Conservation (phyloP, 2,797 vertebrate species). For the Holocentrus rufus region DNA sequence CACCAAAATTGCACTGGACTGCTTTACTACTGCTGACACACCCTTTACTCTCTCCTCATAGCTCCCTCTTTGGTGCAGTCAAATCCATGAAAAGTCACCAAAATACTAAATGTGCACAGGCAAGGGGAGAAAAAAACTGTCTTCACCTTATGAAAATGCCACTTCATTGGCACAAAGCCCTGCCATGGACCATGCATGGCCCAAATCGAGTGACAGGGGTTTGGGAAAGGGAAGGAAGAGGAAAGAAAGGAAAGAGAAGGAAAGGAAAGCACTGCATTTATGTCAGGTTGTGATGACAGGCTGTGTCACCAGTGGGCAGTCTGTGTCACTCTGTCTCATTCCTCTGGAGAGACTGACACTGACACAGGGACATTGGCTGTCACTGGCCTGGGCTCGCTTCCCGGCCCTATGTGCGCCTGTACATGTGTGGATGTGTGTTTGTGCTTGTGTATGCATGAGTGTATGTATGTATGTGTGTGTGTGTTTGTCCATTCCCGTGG, state of each 20-base stretch:
- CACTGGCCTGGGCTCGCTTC: slow-evolving; percentile 52
- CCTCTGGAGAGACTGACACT: slow-evolving; percentile 69
- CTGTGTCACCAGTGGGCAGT: slow-evolving; percentile 63
- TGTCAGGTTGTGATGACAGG: slow-evolving; percentile 75
- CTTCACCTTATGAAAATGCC: too few species aligned
- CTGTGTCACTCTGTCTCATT: slow-evolving; percentile 63
- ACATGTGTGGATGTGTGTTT: neutral
- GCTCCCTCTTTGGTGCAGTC: too few species aligned
- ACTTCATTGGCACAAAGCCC: too few species aligned
- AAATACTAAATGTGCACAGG: too few species aligned
- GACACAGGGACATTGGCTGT: slow-evolving; percentile 68
- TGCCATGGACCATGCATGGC: too few species aligned
- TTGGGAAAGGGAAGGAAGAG: too few species aligned
- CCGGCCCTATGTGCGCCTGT: slow-evolving; percentile 28
- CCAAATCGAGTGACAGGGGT: too few species aligned
- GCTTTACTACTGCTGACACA: too few species aligned
- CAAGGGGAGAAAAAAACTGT: too few species aligned
- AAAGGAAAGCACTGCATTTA: slow-evolving; percentile 65
- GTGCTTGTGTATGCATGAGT: slow-evolving; percentile 1
- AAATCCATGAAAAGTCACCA: too few species aligned
- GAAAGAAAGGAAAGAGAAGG: neutral
- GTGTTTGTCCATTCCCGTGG: slow-evolving; percentile 45
- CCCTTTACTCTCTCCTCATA: too few species aligned
- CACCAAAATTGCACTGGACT: too few species aligned
- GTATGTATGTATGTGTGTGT: slow-evolving; percentile 19